Conservation (phyloP, 1,140 invertebrate species). For the Caenorhabditis latens region DNA sequence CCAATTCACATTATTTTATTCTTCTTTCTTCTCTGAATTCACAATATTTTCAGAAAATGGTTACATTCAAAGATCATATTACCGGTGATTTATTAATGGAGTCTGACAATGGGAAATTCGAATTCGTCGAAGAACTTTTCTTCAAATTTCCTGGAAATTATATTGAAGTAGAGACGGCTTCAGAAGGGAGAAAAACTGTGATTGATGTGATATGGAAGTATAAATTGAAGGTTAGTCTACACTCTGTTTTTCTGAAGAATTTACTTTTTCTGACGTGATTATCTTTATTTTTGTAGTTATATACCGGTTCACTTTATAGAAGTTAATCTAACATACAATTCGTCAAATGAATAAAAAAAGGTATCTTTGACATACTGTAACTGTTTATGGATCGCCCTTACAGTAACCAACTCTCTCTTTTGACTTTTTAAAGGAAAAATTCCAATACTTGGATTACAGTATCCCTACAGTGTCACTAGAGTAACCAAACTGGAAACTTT, state of each 20-base stretch:
- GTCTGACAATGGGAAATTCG: slow-evolving; percentile 20
- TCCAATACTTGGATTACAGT: too few species aligned
- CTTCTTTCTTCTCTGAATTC: not conserved
- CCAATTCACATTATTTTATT: not conserved
- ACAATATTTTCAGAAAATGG: not conserved
- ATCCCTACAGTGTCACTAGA: too few species aligned
- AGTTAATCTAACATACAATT: too few species aligned
- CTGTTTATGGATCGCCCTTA: too few species aligned
- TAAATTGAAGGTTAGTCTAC: slow-evolving; percentile 23
- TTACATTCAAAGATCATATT: slow-evolving; percentile 28
- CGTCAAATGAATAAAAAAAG: too few species aligned
- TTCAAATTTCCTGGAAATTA: slow-evolving; percentile 29
- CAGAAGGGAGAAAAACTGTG: not conserved
- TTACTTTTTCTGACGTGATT: too few species aligned
- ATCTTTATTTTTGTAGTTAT: too few species aligned
- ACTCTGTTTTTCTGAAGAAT: too few species aligned
- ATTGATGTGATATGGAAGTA: slow-evolving; percentile 17
- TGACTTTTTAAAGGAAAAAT: too few species aligned
- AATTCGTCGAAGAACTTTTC: slow-evolving; percentile 15
- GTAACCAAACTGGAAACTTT: not conserved
- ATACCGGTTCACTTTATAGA: too few species aligned
- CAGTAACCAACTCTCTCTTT: too few species aligned
- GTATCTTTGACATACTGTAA: too few species aligned
- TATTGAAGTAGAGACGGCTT: not conserved
- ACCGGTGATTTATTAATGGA: slow-evolving; percentile 12